Evolutionary conservation across 2,888 invertebrate species (phyloP), one percentile per base, ranked within the genome.

Genomic region (Trissolcus japonicus): DNA sequence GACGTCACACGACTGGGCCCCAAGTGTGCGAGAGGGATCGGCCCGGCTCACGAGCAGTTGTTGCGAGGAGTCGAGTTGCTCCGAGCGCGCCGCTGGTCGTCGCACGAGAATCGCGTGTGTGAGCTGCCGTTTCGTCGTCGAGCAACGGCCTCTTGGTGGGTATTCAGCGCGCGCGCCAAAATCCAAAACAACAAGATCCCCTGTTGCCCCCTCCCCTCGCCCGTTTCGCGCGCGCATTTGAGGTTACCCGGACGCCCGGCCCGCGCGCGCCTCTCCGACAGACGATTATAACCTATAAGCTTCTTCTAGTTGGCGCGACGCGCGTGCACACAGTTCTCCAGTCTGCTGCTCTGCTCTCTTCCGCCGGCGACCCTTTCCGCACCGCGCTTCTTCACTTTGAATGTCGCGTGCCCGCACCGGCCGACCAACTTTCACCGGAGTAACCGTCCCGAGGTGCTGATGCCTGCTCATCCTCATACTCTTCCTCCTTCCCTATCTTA

Each of bases 81-180:
- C 46, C 35, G 53, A 59, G 56, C 56, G 40, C 56, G 17, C 14
- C 35, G 40, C 25, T n/a, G 29, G 51, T 17, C 7, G 19, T 13
- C 13, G 19, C 13, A 53, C 40, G 6, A 35, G 29, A 17, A 43
- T 41, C 56, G 67, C 57, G 50, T 25, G 25, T 25, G 25, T 19
- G 61, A 78, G n/a, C 77, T 79, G 76, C 76, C 79, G 69, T 79
- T 85, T 83, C 73, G 80, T 72, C 73, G 80, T 82, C 81, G 81
- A 82, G 81, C 78, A 82, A 80, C 82, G 82, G 83, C 83, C 84
- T 84, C 35, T 35, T 83, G 86, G 86, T 87, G 84, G 86, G 86
- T 87, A 86, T 86, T 75, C 48, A 46, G 57, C 53, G 14, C 69
- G 67, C 66, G 60, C 60, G 54, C 56, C 53, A 13, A 17, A 16